Evolutionary conservation across 2,888 invertebrate genomes (phyloP).

Genomic region (Epicampocera succincta): DNA sequence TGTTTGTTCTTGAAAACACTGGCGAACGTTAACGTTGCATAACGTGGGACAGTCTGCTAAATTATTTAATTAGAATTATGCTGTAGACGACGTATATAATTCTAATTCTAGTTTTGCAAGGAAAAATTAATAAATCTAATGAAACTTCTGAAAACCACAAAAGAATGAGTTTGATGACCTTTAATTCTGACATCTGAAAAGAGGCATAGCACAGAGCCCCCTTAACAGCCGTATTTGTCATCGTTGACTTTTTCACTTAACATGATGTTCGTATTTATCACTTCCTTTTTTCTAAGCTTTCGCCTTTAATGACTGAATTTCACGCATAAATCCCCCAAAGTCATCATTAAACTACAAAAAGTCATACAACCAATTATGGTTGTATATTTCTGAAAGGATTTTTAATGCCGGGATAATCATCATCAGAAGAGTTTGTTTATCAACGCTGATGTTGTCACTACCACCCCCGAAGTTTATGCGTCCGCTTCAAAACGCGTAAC

Average conservation of each 20-base stretch:
- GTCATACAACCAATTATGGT: constrained; percentile 48
- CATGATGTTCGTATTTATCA: constrained; percentile 22
- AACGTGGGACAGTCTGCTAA: too few species aligned
- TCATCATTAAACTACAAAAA: constrained; percentile 60
- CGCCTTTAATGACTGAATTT: constrained; percentile 79
- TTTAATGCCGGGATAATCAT: constrained; percentile 60
- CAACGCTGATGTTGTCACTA: constrained; percentile 29
- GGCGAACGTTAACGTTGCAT: too few species aligned
- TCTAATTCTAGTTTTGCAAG: too few species aligned
- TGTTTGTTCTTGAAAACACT: too few species aligned
- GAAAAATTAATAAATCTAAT: too few species aligned
- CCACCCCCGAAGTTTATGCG: constrained; percentile 49
- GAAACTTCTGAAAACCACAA: neutral
- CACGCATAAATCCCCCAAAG: constrained; percentile 75
- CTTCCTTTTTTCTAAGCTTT: constrained; percentile 22
- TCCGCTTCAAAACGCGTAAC: constrained; percentile 59
- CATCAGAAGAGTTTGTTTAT: constrained; percentile 49
- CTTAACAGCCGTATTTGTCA: constrained; percentile 29
- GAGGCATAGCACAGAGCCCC: neutral
- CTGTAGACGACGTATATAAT: too few species aligned
- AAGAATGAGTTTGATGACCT: constrained; percentile 8
- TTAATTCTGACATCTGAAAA: neutral
- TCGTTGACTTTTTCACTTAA: constrained; percentile 26
- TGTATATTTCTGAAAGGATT: constrained; percentile 2
- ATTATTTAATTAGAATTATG: too few species aligned